Percentiles rank a stretch among this genome's conserved stretches.
These are phyloP conservation scores for Okamejei kenojei DNA, from an alignment of 2,797 vertebrate species.

Conservation along the genomic window DNA sequence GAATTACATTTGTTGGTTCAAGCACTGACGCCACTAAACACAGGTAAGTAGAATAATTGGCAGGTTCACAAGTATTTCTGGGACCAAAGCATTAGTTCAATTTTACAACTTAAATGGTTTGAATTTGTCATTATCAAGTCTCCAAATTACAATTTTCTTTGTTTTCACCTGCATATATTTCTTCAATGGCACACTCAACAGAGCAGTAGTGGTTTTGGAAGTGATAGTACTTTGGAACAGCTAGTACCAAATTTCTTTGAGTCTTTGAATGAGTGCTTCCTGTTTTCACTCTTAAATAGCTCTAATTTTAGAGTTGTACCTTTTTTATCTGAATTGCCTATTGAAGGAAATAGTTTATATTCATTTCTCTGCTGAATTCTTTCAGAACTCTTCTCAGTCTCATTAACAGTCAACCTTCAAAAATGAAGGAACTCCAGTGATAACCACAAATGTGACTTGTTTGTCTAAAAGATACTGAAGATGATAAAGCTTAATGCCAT, in stretches of 20 bases:
- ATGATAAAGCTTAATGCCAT: neutral
- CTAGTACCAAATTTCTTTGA: neutral
- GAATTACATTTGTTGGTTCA: neutral
- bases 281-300: neutral
- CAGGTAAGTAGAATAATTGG: neutral
- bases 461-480: too few relatives aligned
- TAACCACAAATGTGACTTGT: neutral
- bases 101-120: neutral
- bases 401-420: neutral
- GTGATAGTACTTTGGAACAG: neutral
- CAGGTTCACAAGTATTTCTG: neutral
- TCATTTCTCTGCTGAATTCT: neutral
- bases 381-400: neutral
- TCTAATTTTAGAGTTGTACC: neutral
- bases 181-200: neutral
- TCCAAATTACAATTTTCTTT: neutral
- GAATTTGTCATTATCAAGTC: neutral
- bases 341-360: neutral
- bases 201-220: neutral
- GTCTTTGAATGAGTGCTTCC: neutral
- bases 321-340: neutral
- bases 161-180: neutral
- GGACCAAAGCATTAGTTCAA: neutral
- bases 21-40: neutral
- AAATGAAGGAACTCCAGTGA: neutral